phyloP scores from a whole-genome alignment of 2,888 invertebrate genomes.

The Conops quadrifasciatus region DNA sequence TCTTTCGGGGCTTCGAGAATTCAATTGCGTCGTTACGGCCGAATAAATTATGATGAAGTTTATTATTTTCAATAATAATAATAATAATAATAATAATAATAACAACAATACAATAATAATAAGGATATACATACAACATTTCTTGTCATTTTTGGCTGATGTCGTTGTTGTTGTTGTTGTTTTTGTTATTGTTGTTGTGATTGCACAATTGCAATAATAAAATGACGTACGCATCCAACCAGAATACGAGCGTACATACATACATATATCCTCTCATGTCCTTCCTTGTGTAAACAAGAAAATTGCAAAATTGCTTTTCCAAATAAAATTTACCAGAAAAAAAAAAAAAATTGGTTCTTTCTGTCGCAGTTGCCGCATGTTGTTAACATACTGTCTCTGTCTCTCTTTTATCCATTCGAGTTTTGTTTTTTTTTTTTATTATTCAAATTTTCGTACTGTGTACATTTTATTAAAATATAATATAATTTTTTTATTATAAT shows the following conservation, averaged over 20 bases:
- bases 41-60: conserved; percentile 33
- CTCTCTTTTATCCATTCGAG: neutral
- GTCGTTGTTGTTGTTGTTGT: neutral
- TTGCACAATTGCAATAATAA: no score
- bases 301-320: conserved; percentile 31
- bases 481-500: neutral
- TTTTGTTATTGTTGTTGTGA: no score
- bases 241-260: conserved; percentile 10
- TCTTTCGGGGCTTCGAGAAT: conserved; percentile 1
- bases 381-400: neutral
- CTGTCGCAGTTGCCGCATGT: neutral
- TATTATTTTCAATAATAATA: conserved; percentile 8
- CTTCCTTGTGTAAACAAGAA: conserved; percentile 23
- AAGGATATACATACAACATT: no score
- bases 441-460: neutral
- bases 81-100: conserved; percentile 18
- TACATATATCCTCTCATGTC: conserved; percentile 15
- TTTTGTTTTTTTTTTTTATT: neutral
- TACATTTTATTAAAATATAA: neutral
- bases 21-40: conserved; percentile 24
- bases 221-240: neutral
- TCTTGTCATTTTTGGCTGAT: neutral
- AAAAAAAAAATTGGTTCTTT: neutral
- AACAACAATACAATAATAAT: no score
- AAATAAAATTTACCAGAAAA: conserved; percentile 21